These are phyloP conservation scores for Danio tinwini DNA, from an alignment of 2,797 vertebrate species.

Conservation along the genomic window DNA sequence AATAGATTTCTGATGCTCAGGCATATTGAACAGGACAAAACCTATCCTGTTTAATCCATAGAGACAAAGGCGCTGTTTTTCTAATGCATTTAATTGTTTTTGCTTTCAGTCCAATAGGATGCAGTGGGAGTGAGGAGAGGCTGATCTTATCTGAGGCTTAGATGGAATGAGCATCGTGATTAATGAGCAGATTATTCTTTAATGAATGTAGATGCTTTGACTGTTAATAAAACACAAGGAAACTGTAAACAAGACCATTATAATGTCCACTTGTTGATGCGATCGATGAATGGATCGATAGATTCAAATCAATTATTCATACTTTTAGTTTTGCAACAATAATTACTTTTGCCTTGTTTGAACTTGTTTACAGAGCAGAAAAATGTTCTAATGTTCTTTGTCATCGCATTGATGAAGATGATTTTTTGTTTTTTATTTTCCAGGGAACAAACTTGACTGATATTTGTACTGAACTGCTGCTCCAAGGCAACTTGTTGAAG, in stretches of 20 bases:
- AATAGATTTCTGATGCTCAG: conserved; percentile 53
- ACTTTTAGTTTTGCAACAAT: not conserved
- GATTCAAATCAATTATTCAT: not conserved
- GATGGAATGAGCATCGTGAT: not conserved
- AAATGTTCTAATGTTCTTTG: not conserved
- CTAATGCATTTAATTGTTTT: not conserved
- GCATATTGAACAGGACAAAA: conserved; percentile 33
- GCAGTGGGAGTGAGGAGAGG: not conserved
- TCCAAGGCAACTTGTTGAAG: conserved; percentile 94
- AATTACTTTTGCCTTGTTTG: not conserved
- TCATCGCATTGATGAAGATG: not conserved
- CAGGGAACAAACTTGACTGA: conserved; percentile 98
- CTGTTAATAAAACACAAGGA: not conserved
- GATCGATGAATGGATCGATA: not conserved
- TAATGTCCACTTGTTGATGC: not conserved
- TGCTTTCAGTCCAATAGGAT: not conserved
- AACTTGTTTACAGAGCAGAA: not conserved
- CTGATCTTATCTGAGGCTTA: not conserved
- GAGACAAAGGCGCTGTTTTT: not conserved
- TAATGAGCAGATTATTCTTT: conserved; percentile 2
- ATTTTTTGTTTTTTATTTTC: not conserved
- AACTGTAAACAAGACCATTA: not conserved
- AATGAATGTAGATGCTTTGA: not conserved
- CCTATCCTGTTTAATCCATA: not conserved
- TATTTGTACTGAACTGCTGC: conserved; percentile 94